phyloP scores from a whole-genome alignment of 2,888 invertebrate species.

The Diarsia dahlii region DNA sequence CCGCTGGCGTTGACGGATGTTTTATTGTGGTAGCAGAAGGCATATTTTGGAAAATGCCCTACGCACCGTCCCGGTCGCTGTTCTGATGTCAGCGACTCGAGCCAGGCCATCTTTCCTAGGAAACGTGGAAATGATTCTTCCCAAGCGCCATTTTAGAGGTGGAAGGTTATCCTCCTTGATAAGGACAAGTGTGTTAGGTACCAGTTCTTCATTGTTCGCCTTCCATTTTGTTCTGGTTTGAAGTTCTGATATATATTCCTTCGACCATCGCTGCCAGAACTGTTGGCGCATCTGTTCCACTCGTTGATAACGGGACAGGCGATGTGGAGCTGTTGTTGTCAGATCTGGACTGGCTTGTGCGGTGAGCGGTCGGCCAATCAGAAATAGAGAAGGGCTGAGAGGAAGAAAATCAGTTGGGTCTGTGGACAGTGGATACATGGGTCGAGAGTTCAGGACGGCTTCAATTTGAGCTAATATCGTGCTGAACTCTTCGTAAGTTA shows the following conservation, averaged over 20 bases:
- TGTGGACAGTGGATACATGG: slow-evolving; percentile 3
- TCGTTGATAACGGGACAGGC: slow-evolving; percentile 2
- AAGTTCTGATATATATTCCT: slow-evolving; percentile 2
- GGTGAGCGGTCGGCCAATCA: slow-evolving; percentile 5
- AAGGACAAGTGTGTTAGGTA: background rate
- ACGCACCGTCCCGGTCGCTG: background rate
- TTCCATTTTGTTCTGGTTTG: slow-evolving; percentile 7
- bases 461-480: background rate
- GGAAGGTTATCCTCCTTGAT: no score
- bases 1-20: no score
- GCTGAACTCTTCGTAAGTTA: background rate
- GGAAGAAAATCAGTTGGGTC: slow-evolving; percentile 2
- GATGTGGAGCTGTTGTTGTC: slow-evolving; percentile 9
- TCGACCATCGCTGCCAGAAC: slow-evolving; percentile 8
- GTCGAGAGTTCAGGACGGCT: slow-evolving; percentile 2
- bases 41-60: slow-evolving; percentile 1
- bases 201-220: background rate
- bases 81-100: background rate
- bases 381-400: slow-evolving; percentile 7
- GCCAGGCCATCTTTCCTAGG: background rate
- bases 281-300: background rate
- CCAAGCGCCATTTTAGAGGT: background rate
- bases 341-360: background rate
- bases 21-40: background rate
- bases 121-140: background rate